Conservation (phyloP, 2,113 vertebrate species). For the Halichoeres trimaculatus region DNA sequence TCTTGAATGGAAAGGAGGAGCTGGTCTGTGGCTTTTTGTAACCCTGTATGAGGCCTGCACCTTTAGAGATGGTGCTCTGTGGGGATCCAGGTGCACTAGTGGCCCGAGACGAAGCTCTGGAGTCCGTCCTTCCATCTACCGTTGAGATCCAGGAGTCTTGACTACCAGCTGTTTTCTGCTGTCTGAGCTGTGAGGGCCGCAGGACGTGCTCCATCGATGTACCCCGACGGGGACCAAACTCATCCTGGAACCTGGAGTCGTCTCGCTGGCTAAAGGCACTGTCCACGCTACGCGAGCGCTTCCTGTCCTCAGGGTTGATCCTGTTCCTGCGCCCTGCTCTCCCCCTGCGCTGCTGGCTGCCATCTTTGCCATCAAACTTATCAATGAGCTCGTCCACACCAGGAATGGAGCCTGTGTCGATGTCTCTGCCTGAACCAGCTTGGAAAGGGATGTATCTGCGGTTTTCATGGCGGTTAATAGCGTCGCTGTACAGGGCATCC, state of each 20-base stretch:
- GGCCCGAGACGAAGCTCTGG: slow-evolving; percentile 42
- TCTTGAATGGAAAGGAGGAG: slow-evolving; percentile 73
- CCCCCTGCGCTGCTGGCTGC: slow-evolving; percentile 87
- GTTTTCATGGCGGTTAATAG: slow-evolving; percentile 94
- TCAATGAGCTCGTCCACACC: slow-evolving; percentile 94
- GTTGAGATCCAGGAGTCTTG: slow-evolving; percentile 67
- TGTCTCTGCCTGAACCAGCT: slow-evolving; percentile 94
- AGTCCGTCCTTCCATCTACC: slow-evolving; percentile 62
- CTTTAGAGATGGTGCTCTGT: slow-evolving; percentile 67
- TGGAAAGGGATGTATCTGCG: slow-evolving; percentile 95
- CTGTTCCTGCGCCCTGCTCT: slow-evolving; percentile 88
- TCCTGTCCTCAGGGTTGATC: slow-evolving; percentile 91
- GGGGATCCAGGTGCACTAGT: slow-evolving; percentile 79
- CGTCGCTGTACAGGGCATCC: slow-evolving; percentile 89
- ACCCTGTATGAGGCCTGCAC: slow-evolving; percentile 54
- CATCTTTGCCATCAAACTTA: slow-evolving; percentile 90
- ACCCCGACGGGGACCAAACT: slow-evolving; percentile 82
- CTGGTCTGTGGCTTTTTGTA: slow-evolving; percentile 62
- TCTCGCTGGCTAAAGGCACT: slow-evolving; percentile 84
- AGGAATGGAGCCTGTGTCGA: slow-evolving; percentile 91
- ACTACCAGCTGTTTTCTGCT: slow-evolving; percentile 74
- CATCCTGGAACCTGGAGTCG: slow-evolving; percentile 75
- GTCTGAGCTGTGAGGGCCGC: slow-evolving; percentile 86
- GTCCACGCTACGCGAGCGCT: slow-evolving; percentile 92
- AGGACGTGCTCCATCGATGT: slow-evolving; percentile 89